phyloP scores from a whole-genome alignment of 2,888 invertebrate genomes.

The Tachina lurida region DNA sequence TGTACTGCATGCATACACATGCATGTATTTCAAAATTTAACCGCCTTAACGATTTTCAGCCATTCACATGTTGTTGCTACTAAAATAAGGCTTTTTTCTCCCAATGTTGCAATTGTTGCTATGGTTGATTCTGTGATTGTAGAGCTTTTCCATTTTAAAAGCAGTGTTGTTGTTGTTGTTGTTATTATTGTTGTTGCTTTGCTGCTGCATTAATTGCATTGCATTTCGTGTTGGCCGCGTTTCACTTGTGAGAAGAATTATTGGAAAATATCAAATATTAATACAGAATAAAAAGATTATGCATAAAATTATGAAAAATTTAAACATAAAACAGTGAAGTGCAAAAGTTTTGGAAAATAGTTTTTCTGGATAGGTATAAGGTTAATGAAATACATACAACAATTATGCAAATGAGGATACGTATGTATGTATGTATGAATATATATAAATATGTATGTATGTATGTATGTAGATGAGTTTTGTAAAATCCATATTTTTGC shows the following conservation, averaged over 20 bases:
- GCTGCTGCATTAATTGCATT: slow-evolving; percentile 30
- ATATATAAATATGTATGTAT: too few species aligned
- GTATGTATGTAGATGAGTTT: too few species aligned
- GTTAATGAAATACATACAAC: too few species aligned
- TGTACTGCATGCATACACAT: too few species aligned
- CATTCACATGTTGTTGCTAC: slow-evolving; percentile 37
- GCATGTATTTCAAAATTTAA: slow-evolving; percentile 38
- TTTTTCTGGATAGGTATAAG: neutral
- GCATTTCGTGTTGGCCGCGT: slow-evolving; percentile 62
- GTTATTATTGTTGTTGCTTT: slow-evolving; percentile 11
- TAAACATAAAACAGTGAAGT: slow-evolving; percentile 43
- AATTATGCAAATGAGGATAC: too few species aligned
- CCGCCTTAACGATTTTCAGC: slow-evolving; percentile 23
- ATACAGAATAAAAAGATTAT: slow-evolving; percentile 4
- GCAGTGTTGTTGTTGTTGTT: neutral
- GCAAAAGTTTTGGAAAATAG: slow-evolving; percentile 10
- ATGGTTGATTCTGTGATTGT: slow-evolving; percentile 32
- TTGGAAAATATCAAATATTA: slow-evolving; percentile 50
- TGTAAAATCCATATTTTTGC: slow-evolving; percentile 12
- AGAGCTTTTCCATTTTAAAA: slow-evolving; percentile 27
- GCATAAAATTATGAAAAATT: slow-evolving; percentile 23
- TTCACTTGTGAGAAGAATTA: slow-evolving; percentile 55
- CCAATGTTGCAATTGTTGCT: slow-evolving; percentile 34
- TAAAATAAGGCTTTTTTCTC: slow-evolving; percentile 17
- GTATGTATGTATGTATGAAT: too few species aligned